Evolutionary conservation across 2,888 invertebrate genomes (phyloP).

Genomic region (Eupelmus urozonus): DNA sequence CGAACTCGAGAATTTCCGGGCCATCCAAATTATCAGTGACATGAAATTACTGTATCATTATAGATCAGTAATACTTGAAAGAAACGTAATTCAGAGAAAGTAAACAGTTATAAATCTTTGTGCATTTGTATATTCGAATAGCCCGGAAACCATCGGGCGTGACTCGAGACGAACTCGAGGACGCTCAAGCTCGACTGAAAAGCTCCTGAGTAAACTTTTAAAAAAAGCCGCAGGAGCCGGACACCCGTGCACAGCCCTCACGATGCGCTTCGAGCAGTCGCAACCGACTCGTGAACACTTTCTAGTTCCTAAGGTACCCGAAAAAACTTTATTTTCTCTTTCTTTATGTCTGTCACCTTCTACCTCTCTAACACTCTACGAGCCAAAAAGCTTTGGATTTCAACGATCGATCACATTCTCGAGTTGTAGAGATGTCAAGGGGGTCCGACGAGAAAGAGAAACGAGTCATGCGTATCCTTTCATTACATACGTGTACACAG

Average conservation of each 20-base stretch:
- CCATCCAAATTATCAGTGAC: conserved; percentile 22
- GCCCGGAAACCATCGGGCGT: conserved; percentile 39
- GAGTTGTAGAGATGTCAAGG: not conserved
- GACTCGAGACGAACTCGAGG: conserved; percentile 43
- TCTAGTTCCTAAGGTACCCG: conserved; percentile 73
- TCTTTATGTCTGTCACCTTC: not conserved
- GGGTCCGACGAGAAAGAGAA: not conserved
- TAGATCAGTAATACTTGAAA: not conserved
- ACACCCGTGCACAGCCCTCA: conserved; percentile 63
- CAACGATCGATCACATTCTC: conserved; percentile 17
- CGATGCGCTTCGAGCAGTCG: conserved; percentile 68
- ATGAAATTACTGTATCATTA: too few relatives aligned
- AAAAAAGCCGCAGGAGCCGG: conserved; percentile 26
- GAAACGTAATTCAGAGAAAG: not conserved
- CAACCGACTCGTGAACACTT: conserved; percentile 73
- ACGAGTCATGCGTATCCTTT: conserved; percentile 1
- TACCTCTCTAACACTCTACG: too few relatives aligned
- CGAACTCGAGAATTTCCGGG: conserved; percentile 53
- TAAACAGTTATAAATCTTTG: too few relatives aligned
- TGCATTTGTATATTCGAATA: conserved; percentile 10
- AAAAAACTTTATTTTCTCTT: not conserved
- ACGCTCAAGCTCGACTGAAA: conserved; percentile 41
- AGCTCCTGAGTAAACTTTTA: conserved; percentile 28
- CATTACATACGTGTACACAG: not conserved
- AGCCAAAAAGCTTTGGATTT: conserved; percentile 23